Base-by-base conservation (phyloP, 2,797 vertebrate genomes). In the Sebastes oblongus region DNA sequence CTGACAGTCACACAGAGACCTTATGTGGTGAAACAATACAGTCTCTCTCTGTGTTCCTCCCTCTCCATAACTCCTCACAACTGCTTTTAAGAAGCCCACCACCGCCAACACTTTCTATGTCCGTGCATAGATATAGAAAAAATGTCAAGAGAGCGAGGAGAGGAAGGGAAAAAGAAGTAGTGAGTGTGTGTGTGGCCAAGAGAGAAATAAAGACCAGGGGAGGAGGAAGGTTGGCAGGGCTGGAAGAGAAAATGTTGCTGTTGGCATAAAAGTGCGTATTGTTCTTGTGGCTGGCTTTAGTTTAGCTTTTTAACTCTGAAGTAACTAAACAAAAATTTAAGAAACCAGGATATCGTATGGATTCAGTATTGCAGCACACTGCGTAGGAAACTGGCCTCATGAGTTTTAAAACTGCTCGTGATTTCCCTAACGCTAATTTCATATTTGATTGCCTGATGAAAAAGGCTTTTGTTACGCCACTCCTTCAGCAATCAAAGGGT, bases 201-300 rank as follows among this genome's bases (percentile, higher is more conserved):
- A 85, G 81, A 88, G 78, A 91, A 93, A 77, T 84, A 86, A 80
- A 89, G 83, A 86, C 30, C 69, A 54, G 75, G 30, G 65, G 78
- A 16, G 65, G 84, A 78, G 82, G 80, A 87, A 65, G 81, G 90
- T 64, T 90, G 89, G 91, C 90, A 89, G 66, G 81, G 66, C 77
- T 90, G 84, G 77, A 80, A 78, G 77, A 89, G 84, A 88, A 88
- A 89, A 90, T 92, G 91, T 94, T 94, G 88, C 91, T 91, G 77
- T 94, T 96, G 95, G 94, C 95, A 92, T 71, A 52, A 82, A 72
- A 86, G 65, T 42, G 77, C 25, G 72, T 93, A 95, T 95, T 95
- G 94, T 96, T 95, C 90, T 92, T 80, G 84, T 84, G 86, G 88
- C 80, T 88, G 82, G 75, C 64, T 90, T 88, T 32, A 81, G 81